phyloP scores from a whole-genome alignment of 2,888 invertebrate species.

The Molanna angustata region DNA sequence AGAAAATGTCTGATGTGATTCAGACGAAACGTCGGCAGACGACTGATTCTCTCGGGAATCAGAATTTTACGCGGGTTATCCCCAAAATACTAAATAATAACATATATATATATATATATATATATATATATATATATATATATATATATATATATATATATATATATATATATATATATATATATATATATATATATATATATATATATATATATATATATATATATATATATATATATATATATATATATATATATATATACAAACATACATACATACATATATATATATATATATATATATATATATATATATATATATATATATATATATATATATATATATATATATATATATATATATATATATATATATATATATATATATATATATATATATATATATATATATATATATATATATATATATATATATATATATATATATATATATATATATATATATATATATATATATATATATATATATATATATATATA shows the following conservation, averaged over 20 bases:
- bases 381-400: not conserved
- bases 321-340: not conserved
- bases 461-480: not conserved
- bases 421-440: not conserved
- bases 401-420: not conserved
- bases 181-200: not conserved
- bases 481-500: not conserved
- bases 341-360: not conserved
- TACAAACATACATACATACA: not conserved
- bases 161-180: not conserved
- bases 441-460: not conserved
- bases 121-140: not conserved
- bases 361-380: not conserved
- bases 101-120: not conserved
- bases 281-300: not conserved
- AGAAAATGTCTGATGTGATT: too few species aligned
- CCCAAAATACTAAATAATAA: too few species aligned
- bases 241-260: too few species aligned
- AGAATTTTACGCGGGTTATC: too few species aligned
- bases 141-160: not conserved
- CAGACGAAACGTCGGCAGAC: too few species aligned
- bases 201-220: not conserved
- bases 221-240: not conserved
- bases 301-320: not conserved
- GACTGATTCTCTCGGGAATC: too few species aligned